These are phyloP conservation scores for Myotis yumanensis DNA, from an alignment of 2,113 vertebrate genomes.

Conservation along the genomic window DNA sequence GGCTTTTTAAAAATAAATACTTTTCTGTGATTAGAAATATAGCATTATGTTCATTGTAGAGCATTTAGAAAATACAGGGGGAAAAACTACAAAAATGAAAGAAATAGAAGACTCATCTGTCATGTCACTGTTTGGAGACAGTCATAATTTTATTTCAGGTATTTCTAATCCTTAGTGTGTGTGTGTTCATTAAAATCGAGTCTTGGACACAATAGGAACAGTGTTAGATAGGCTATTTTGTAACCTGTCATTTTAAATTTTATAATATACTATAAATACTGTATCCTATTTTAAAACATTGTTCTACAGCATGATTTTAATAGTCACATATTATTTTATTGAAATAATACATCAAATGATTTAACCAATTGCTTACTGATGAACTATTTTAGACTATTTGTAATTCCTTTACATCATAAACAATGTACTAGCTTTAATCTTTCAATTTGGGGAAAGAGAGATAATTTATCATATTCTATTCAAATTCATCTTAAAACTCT, in stretches of 20 bases:
- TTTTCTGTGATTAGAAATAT: background rate
- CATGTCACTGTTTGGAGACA: background rate
- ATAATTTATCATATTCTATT: background rate
- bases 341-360: background rate
- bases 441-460: background rate
- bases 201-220: background rate
- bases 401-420: background rate
- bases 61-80: background rate
- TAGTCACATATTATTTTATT: background rate
- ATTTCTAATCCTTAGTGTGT: background rate
- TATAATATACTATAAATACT: background rate
- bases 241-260: background rate
- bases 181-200: background rate
- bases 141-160: background rate
- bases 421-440: background rate
- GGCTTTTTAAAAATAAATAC: background rate
- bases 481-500: conserved; percentile 27
- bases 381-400: background rate
- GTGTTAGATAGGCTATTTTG: background rate
- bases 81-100: background rate
- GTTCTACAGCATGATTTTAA: background rate
- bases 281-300: background rate
- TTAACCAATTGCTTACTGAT: background rate
- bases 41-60: background rate
- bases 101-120: background rate